phyloP scores from a whole-genome alignment of 2,888 invertebrate genomes.

The Chymomyza amoena region DNA sequence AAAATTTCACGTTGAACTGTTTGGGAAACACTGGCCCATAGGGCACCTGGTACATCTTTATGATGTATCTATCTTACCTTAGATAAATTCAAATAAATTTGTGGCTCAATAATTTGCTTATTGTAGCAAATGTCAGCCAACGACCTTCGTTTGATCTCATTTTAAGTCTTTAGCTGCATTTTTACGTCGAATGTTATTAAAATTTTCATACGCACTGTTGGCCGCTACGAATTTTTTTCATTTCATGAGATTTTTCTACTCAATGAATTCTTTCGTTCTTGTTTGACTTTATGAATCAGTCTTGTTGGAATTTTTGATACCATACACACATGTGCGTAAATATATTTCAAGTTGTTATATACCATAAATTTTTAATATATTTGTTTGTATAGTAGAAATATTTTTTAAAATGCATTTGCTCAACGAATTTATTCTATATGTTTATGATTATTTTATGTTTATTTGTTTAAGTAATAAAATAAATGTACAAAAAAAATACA shows the following conservation, averaged over 20 bases:
- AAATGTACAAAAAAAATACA: neutral
- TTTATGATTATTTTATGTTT: neutral
- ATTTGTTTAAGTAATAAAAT: neutral
- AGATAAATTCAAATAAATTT: neutral
- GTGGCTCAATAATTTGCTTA: conserved; percentile 40
- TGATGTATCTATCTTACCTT: neutral
- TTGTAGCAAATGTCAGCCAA: conserved; percentile 24
- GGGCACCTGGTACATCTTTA: conserved; percentile 6
- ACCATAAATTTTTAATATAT: neutral
- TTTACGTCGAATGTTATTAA: neutral
- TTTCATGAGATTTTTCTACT: conserved; percentile 32
- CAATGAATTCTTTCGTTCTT: conserved; percentile 28
- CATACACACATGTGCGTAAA: conserved; percentile 3
- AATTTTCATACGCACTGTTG: conserved; percentile 31
- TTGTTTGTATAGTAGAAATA: neutral
- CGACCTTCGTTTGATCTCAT: conserved; percentile 20
- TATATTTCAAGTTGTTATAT: conserved; percentile 4
- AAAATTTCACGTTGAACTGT: too few species aligned
- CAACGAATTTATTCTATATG: conserved; percentile 4
- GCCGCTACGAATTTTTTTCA: conserved; percentile 5
- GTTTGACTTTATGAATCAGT: conserved; percentile 37
- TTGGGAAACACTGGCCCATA: conserved; percentile 14
- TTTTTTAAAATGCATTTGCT: neutral
- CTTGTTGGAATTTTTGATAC: conserved; percentile 37
- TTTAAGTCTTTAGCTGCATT: neutral